Conservation (phyloP, 53 echinoderm and acorn worm species). For the Luidia sarsii region DNA sequence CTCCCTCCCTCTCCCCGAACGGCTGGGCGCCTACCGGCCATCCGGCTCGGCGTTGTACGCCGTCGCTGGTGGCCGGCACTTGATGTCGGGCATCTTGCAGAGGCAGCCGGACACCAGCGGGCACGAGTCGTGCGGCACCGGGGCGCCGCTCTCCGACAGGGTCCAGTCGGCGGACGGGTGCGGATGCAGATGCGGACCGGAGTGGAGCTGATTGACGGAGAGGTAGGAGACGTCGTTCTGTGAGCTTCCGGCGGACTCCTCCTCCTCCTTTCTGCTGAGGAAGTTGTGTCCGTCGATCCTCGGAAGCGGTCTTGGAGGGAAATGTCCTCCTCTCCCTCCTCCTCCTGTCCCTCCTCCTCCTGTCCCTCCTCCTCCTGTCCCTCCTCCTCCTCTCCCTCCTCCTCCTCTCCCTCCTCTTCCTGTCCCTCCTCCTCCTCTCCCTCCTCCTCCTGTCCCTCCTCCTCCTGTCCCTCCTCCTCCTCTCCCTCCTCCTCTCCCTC, state of each 20-base stretch:
- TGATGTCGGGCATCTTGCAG: no score
- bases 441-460: no score
- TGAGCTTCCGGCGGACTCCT: no score
- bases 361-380: no score
- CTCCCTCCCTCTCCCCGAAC: no score
- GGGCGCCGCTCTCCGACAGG: neutral
- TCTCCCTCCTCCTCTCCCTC: neutral
- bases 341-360: no score
- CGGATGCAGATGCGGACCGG: neutral
- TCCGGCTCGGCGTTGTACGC: no score
- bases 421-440: no score
- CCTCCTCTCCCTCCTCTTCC: neutral
- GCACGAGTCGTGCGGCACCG: neutral
- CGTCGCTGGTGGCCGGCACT: no score
- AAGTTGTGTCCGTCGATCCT: neutral
- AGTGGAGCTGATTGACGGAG: neutral
- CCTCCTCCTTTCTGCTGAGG: neutral
- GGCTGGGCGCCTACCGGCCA: no score
- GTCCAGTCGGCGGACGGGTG: neutral
- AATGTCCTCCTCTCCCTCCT: neutral
- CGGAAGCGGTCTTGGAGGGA: neutral
- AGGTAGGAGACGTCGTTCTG: no score
- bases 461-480: neutral
- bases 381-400: neutral
- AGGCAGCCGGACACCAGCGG: conserved; percentile 1